Evolutionary conservation across 2,797 vertebrate genomes (phyloP), one percentile per base, ranked within the genome.

Genomic region (Arctocebus calabarensis): DNA sequence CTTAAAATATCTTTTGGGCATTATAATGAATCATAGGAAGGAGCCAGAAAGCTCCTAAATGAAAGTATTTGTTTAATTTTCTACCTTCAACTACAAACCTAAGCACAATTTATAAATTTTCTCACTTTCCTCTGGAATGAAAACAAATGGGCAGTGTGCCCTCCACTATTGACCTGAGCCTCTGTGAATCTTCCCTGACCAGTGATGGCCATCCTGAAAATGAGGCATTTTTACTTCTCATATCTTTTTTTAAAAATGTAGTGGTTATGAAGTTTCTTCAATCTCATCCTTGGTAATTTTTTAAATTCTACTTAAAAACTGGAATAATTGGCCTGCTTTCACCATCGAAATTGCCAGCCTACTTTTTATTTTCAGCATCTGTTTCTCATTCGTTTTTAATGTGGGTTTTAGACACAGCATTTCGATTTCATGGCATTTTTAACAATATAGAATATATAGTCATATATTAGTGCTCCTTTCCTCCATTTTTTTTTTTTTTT

Each of bases 301-400:
- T 68, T 34, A 22, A 93, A 88, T 43, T 52, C 45, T n/a, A 8
- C 82, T 91, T 84, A 14, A 32, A 94, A 84, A 19, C 7, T 3
- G 25, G 43, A 66, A 32, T 9, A 9, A 6, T 32, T 2, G 5
- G 7, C 29, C 32, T n/a, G 4, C 0, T 16, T 73, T 52, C 43
- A 32, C 27, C 11, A 10, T 13, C 16, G 8, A 45, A 25, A 43
- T 13, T 0, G 0, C 48, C 2, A 0, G 3, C 40, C 40, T 43
- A 5, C 40, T 14, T 82, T 57, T 52, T 34, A 73, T 68, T 40
- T 43, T 71, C 12, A 10, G 37, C 55, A 57, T 55, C 59, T 84
- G 73, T 40, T 88, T 66, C 74, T 93, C 66, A n/a, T 75, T 62
- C 23, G 0, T 75, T 75, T 64, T 13, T 22, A 57, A 81, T 45